Conservation (phyloP, 1,140 invertebrate genomes). For the Pararge aegeria region DNA sequence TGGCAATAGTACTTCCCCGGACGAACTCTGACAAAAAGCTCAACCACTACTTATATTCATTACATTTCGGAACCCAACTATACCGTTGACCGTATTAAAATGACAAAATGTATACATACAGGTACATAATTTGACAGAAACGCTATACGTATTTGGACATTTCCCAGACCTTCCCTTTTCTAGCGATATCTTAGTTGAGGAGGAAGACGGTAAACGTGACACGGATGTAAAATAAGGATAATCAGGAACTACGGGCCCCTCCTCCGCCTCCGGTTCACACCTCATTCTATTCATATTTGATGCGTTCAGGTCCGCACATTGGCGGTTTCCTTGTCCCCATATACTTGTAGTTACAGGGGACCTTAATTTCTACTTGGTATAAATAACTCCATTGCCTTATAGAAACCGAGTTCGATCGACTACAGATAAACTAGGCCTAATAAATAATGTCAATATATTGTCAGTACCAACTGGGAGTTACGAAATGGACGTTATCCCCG, state of each 20-base stretch:
- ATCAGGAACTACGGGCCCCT: constrained; percentile 46
- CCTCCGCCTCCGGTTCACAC: constrained; percentile 36
- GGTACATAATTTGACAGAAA: not conserved
- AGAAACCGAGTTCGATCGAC: too few relatives aligned
- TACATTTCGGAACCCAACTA: too few relatives aligned
- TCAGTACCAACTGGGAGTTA: too few relatives aligned
- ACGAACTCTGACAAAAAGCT: too few relatives aligned
- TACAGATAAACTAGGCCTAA: too few relatives aligned
- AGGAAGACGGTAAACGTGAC: constrained; percentile 23
- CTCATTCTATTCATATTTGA: constrained; percentile 44
- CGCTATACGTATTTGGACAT: not conserved
- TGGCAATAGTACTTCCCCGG: too few relatives aligned
- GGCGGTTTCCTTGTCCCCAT: constrained; percentile 1
- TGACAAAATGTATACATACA: not conserved
- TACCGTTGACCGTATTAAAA: not conserved
- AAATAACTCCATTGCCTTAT: not conserved
- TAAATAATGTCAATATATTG: too few relatives aligned
- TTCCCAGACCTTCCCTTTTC: constrained; percentile 22
- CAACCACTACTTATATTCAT: too few relatives aligned
- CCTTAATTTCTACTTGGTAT: not conserved
- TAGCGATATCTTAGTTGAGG: constrained; percentile 24
- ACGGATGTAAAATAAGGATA: constrained; percentile 39
- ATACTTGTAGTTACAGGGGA: not conserved
- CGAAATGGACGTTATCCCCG: too few relatives aligned
- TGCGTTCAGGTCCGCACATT: constrained; percentile 18